A percentile compares a stretch with the other conserved stretches of the same genome.
Evolutionary conservation across 2,797 vertebrate genomes (phyloP).

Genomic region (Peromyscus attwateri): DNA sequence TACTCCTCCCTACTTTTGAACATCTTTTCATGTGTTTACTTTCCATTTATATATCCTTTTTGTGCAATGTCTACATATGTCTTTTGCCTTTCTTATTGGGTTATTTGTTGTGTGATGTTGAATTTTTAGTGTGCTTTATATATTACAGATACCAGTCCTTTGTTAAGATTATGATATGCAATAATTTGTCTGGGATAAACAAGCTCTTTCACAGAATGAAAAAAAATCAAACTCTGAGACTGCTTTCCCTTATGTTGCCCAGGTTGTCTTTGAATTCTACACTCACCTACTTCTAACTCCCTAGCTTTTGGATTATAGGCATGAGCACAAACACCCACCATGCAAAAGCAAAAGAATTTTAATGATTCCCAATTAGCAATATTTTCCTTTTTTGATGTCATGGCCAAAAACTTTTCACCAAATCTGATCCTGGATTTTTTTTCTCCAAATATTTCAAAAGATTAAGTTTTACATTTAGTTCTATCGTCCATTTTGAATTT

Average conservation of each 20-base stretch:
- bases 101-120: constrained; percentile 13
- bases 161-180: constrained; percentile 1
- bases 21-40: constrained; percentile 52
- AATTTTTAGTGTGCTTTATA: constrained; percentile 26
- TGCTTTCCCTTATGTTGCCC: too few relatives aligned
- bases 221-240: not conserved
- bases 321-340: not conserved
- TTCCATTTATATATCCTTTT: not conserved
- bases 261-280: not conserved
- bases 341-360: constrained; percentile 28
- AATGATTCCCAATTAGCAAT: constrained; percentile 17
- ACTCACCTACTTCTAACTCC: not conserved
- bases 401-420: not conserved
- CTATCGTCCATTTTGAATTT: not conserved
- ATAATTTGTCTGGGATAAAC: constrained; percentile 37
- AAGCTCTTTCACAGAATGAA: constrained; percentile 43
- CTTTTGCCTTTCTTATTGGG: constrained; percentile 3
- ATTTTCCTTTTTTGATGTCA: not conserved
- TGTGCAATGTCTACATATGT: not conserved
- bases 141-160: constrained; percentile 37
- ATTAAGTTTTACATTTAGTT: constrained; percentile 30
- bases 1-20: not conserved
- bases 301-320: not conserved
- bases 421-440: constrained; percentile 23
- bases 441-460: not conserved